Evolutionary conservation across 1,140 invertebrate species (phyloP).

Genomic region (Daktulosphaira vitifoliae): DNA sequence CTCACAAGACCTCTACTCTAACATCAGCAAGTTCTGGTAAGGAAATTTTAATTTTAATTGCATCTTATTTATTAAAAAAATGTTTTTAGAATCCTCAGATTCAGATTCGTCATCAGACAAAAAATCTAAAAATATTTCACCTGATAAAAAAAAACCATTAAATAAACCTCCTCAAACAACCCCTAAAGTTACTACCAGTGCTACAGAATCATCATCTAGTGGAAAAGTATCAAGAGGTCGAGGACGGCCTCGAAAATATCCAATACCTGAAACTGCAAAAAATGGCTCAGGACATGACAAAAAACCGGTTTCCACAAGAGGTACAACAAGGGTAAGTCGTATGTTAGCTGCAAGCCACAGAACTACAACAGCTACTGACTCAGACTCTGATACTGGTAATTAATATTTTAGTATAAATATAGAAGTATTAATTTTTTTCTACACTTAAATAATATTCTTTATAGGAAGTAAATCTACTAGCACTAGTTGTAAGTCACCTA

Average conservation of each 20-base stretch:
- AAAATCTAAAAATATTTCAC: neutral
- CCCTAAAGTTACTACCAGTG: constrained; percentile 29
- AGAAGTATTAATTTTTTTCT: neutral
- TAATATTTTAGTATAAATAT: no score
- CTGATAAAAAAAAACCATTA: constrained; percentile 30
- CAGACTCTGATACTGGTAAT: constrained; percentile 48
- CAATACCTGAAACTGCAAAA: constrained; percentile 27
- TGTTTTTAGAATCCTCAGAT: constrained; percentile 39
- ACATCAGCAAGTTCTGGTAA: constrained; percentile 44
- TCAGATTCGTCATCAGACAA: constrained; percentile 40
- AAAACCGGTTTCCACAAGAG: constrained; percentile 42
- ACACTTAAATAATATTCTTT: constrained; percentile 28
- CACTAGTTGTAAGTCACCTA: constrained; percentile 49
- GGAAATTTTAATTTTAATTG: constrained; percentile 38
- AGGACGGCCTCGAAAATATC: constrained; percentile 36
- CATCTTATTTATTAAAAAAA: no score
- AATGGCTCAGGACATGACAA: constrained; percentile 37
- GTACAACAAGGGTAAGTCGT: constrained; percentile 43
- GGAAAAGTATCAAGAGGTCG: constrained; percentile 30
- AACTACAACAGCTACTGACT: constrained; percentile 43
- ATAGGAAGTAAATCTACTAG: constrained; percentile 38
- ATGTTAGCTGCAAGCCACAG: constrained; percentile 41
- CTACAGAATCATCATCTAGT: constrained; percentile 23
- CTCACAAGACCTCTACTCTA: constrained; percentile 44
- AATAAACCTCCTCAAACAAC: constrained; percentile 23